Evolutionary conservation across 2,797 vertebrate genomes (phyloP), one percentile per base, ranked within the genome.

Genomic region (Parambassis ranga): DNA sequence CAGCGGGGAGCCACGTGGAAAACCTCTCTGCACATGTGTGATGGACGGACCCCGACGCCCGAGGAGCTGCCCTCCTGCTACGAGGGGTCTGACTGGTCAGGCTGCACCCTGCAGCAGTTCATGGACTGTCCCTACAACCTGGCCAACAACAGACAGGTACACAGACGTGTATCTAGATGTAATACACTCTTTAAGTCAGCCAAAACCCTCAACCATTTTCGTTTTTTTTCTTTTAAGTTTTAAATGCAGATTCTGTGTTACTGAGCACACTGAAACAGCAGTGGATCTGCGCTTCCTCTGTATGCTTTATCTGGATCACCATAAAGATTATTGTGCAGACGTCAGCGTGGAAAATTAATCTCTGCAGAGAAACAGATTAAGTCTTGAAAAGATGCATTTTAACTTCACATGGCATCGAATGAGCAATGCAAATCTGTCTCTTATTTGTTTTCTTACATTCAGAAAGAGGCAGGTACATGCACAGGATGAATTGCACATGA

Each of bases 1-100:
- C 97, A 99, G 56, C 92, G 97, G 0, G 97, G 97, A 5, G 97
- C 97, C 59, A 99, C 97, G 0, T 99, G 97, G 97, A 99, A 98
- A 87, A 98, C 96, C 0, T 98, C 97, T 0, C 79, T 99, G 81
- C 97, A 99, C 87, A 98, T 99, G 97, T 99, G 97, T 13, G 97
- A 99, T 0, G 97, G 97, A 39, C 94, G 97, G 39, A 98, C 97
- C 0, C 97, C 97, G 0, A 99, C 97, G 0, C 96, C 95, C 0
- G 95, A 98, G 68, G 97, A 99, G 89, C 91, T 99, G 76, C 97
- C 97, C 0, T 92, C 96, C 1, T 99, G 97, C 90, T 99, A 99
- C 10, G 97, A 98, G 81, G 97, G 97, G 83, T 95, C 94, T 0
- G 97, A 99, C 79, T 99, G 97, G 97, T 98, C 96, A 0, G 97